Evolutionary conservation across 2,797 vertebrate genomes (phyloP).

Genomic region (Ispidina lecontei): DNA sequence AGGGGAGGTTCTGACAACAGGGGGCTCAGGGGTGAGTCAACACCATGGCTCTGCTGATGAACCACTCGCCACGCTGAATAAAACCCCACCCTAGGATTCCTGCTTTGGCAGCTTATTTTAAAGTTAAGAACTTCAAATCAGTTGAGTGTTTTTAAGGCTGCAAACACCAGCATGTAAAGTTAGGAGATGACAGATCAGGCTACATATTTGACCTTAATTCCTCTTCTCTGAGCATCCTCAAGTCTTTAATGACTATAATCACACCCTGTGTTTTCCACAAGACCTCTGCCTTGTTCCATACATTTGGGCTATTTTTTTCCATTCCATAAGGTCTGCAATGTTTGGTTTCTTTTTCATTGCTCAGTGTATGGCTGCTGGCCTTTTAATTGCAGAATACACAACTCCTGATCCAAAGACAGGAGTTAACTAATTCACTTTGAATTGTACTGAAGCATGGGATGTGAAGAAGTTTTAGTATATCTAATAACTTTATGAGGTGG

Average conservation of each 20-base stretch:
- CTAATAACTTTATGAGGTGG: neutral
- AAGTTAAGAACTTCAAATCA: neutral
- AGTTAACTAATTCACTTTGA: neutral
- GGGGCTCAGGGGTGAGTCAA: neutral
- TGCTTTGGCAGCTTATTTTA: neutral
- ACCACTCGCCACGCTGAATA: neutral
- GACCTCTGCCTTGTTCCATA: neutral
- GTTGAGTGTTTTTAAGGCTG: neutral
- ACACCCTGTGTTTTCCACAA: neutral
- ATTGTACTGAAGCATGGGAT: neutral
- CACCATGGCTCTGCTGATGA: neutral
- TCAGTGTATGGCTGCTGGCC: neutral
- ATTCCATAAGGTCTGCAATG: neutral
- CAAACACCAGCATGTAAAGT: neutral
- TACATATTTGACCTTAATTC: neutral
- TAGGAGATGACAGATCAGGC: neutral
- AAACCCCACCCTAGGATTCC: neutral
- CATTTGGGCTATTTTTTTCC: neutral
- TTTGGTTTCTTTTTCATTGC: neutral
- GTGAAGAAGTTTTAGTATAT: neutral
- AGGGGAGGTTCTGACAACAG: accelerated
- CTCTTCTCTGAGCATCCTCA: neutral
- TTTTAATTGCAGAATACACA: neutral
- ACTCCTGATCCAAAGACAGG: neutral
- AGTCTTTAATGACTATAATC: neutral